Evolutionary conservation across 2,888 invertebrate genomes (phyloP).

Genomic region (Phorcus lineatus): DNA sequence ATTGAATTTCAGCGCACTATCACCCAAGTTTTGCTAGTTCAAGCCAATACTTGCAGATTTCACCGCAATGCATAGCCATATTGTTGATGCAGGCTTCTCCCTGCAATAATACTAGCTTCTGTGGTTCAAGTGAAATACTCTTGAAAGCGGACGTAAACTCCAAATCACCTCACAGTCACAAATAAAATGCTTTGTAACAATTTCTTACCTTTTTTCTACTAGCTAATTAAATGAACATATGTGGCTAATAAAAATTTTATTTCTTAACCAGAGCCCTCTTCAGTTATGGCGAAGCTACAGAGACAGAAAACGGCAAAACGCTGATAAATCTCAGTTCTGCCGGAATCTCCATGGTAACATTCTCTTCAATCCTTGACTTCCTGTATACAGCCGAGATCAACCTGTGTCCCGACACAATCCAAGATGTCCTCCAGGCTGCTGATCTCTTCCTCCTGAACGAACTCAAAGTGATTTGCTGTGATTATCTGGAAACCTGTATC

Average conservation of each 20-base stretch:
- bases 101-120: too few relatives aligned
- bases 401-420: conserved; percentile 43
- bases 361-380: conserved; percentile 62
- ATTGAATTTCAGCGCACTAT: too few relatives aligned
- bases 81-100: too few relatives aligned
- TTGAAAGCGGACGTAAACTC: too few relatives aligned
- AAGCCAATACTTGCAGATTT: too few relatives aligned
- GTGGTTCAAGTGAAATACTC: too few relatives aligned
- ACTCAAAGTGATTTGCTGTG: conserved; percentile 66
- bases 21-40: too few relatives aligned
- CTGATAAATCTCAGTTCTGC: conserved; percentile 42
- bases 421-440: conserved; percentile 52
- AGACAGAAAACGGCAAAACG: neutral
- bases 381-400: conserved; percentile 65
- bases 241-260: neutral
- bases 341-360: conserved; percentile 52
- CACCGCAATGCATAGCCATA: too few relatives aligned
- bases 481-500: conserved; percentile 66
- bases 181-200: too few relatives aligned
- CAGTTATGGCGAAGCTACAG: conserved; percentile 35
- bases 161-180: too few relatives aligned
- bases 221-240: too few relatives aligned
- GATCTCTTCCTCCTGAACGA: conserved; percentile 65
- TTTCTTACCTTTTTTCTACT: too few relatives aligned
- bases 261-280: conserved; percentile 40